Evolutionary conservation across 2,888 invertebrate genomes (phyloP), one percentile per base, ranked within the genome.

Genomic region (Acrocyrtus sp.): DNA sequence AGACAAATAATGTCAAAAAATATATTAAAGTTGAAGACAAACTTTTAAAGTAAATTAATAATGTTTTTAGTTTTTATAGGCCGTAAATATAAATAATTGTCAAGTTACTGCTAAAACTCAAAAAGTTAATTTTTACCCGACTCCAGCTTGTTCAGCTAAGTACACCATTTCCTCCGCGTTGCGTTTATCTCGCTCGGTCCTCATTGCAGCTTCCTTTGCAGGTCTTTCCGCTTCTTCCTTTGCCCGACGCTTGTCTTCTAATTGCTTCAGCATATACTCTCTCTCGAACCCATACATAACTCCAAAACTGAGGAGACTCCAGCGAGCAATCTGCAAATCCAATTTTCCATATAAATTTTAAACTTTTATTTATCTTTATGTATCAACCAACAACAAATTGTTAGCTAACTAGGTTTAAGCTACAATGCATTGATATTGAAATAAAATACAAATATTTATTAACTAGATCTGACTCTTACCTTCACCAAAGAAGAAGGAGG

Each of bases 81-180:
- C n/a, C n/a, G n/a, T n/a, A n/a, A n/a, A n/a, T n/a, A n/a, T n/a
- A n/a, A n/a, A n/a, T n/a, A n/a, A n/a, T n/a, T n/a, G n/a, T n/a
- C n/a, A n/a, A n/a, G n/a, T n/a, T n/a, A n/a, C n/a, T n/a, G n/a
- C n/a, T n/a, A n/a, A n/a, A n/a, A n/a, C n/a, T n/a, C n/a, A n/a
- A n/a, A 34, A 34, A 34, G 34, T 34, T 5, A 34, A 34, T 8
- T 5, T 34, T 34, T 34, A 34, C 34, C 34, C 34, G 21, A 72
- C 50, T 3, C 73, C 73, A 43, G 61, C 62, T 43, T 73, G 56
- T 27, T 48, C 34, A 1, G 67, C 76, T 47, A 76, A 61, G 47
- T 73, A 73, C 1, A 8, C 62, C 69, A 76, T 65, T 70, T 76
- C 76, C 76, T 73, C 76, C 72, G 34, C 8, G 43, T 69, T 62